Evolutionary conservation across 2,113 vertebrate species (phyloP).

Genomic region (Syrmaticus mikado): DNA sequence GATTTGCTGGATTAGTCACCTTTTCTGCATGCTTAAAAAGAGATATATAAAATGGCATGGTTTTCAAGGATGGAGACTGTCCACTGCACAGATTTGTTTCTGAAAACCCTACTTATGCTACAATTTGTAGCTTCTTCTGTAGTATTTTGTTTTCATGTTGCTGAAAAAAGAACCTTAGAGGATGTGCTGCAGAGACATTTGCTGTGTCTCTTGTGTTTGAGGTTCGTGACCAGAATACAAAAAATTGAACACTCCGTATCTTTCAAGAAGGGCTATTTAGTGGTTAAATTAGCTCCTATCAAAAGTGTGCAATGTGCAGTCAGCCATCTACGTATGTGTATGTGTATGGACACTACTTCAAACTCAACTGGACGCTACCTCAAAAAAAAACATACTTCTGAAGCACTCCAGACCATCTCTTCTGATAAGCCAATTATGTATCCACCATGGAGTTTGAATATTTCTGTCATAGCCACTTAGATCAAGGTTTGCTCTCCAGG

Average conservation of each 20-base stretch:
- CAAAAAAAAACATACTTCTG: too few species aligned
- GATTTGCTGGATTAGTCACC: neutral
- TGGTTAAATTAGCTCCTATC: neutral
- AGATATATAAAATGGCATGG: neutral
- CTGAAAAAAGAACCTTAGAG: neutral
- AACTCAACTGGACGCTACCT: too few species aligned
- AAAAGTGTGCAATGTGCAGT: too few species aligned
- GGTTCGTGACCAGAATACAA: neutral
- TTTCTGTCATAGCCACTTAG: neutral
- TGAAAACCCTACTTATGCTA: neutral
- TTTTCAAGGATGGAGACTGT: neutral
- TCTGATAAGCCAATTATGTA: neutral
- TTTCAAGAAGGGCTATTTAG: neutral
- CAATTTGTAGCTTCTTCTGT: neutral
- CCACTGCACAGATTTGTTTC: neutral
- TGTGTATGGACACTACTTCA: too few species aligned
- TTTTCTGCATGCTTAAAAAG: neutral
- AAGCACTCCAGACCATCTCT: neutral
- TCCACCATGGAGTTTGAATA: neutral
- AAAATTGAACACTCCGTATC: neutral
- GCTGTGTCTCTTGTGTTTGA: neutral
- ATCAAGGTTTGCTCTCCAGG: neutral
- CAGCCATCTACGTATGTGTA: too few species aligned
- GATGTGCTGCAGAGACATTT: neutral
- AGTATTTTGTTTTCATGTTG: neutral